phyloP scores from a whole-genome alignment of 2,113 vertebrate species.

The Burhinus bistriatus region DNA sequence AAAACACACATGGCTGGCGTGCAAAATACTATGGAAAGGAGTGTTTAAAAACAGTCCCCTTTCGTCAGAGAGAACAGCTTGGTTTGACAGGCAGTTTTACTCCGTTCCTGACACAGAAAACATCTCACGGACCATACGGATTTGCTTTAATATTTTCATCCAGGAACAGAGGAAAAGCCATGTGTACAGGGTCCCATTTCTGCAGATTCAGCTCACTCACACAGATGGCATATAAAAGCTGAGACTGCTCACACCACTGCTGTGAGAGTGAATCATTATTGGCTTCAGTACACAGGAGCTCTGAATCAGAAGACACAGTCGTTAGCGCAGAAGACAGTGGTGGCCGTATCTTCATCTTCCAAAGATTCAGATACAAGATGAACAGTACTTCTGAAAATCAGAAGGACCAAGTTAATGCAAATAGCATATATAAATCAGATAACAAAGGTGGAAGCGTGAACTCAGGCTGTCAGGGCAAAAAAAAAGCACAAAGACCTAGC shows the following conservation, averaged over 20 bases:
- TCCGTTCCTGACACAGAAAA: slow-evolving; percentile 46
- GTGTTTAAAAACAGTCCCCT: slow-evolving; percentile 37
- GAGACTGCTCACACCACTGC: slow-evolving; percentile 59
- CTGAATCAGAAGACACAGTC: slow-evolving; percentile 7
- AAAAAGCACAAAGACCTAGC: neutral
- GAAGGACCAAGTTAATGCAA: neutral
- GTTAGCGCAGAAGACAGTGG: neutral
- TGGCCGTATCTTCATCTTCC: neutral
- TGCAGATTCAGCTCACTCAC: slow-evolving; percentile 58
- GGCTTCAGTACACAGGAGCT: neutral
- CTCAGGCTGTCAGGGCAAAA: neutral
- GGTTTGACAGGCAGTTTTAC: slow-evolving; percentile 53
- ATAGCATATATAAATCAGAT: neutral
- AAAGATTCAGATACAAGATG: neutral
- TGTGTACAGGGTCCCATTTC: slow-evolving; percentile 21
- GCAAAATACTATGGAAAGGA: slow-evolving; percentile 45
- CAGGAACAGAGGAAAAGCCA: slow-evolving; percentile 43
- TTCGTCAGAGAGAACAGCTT: slow-evolving; percentile 58
- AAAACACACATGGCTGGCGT: slow-evolving; percentile 43
- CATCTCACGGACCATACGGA: slow-evolving; percentile 33
- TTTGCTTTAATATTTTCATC: slow-evolving; percentile 54
- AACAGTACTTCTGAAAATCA: neutral
- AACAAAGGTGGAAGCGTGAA: neutral
- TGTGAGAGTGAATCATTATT: slow-evolving; percentile 61
- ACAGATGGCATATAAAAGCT: slow-evolving; percentile 60